phyloP scores from a whole-genome alignment of 2,888 invertebrate genomes.

The Molorchus minor region DNA sequence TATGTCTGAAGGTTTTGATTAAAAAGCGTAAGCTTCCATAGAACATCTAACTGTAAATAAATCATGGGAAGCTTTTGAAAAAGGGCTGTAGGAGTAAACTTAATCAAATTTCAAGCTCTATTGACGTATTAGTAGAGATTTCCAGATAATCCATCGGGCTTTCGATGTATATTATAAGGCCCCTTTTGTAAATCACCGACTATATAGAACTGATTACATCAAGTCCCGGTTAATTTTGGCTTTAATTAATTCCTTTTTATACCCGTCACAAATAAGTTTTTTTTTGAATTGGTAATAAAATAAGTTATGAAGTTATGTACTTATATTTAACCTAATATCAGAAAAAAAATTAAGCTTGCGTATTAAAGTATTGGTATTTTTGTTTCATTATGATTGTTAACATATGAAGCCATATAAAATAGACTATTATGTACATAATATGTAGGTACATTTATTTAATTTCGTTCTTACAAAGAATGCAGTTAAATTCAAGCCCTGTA shows the following conservation, averaged over 20 bases:
- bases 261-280: background rate
- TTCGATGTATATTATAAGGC: slow-evolving; percentile 47
- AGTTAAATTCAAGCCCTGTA: too few relatives aligned
- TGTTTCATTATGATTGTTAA: too few relatives aligned
- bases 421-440: too few relatives aligned
- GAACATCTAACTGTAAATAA: slow-evolving; percentile 26
- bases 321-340: too few relatives aligned
- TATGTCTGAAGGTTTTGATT: slow-evolving; percentile 28
- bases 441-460: too few relatives aligned
- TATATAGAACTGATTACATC: slow-evolving; percentile 32
- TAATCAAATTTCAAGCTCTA: slow-evolving; percentile 62
- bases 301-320: too few relatives aligned
- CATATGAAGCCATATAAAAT: too few relatives aligned
- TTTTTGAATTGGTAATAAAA: background rate
- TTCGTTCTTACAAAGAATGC: too few relatives aligned
- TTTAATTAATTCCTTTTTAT: slow-evolving; percentile 37
- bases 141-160: slow-evolving; percentile 56
- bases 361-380: too few relatives aligned
- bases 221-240: slow-evolving; percentile 35
- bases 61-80: slow-evolving; percentile 38
- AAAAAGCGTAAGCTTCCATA: background rate
- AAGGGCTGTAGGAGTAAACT: slow-evolving; percentile 55
- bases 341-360: too few relatives aligned
- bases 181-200: slow-evolving; percentile 39
- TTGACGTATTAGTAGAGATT: slow-evolving; percentile 61